phyloP scores from a whole-genome alignment of 2,888 invertebrate species.

The Lepidochrysops patricia region DNA sequence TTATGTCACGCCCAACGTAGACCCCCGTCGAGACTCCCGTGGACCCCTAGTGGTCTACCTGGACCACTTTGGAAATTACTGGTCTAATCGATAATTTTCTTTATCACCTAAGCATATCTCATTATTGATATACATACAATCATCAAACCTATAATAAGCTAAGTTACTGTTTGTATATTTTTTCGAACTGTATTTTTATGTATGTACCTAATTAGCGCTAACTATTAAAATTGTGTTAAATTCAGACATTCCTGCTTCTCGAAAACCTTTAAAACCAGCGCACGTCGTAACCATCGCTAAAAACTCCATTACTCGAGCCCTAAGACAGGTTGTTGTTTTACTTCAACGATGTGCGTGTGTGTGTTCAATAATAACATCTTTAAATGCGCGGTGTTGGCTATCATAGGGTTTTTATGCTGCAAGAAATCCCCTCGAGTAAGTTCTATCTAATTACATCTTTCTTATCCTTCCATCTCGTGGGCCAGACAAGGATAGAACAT shows the following conservation, averaged over 20 bases:
- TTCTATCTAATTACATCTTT: constrained; percentile 16
- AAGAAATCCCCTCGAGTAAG: constrained; percentile 16
- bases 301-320: constrained; percentile 9
- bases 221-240: not conserved
- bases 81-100: no score
- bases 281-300: constrained; percentile 6
- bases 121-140: no score
- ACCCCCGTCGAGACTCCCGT: no score
- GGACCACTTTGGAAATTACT: no score
- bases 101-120: no score
- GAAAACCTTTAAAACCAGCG: not conserved
- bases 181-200: not conserved
- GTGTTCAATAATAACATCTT: constrained; percentile 49
- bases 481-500: not conserved
- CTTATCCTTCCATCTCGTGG: not conserved
- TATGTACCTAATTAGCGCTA: not conserved
- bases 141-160: no score
- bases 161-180: no score
- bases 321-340: constrained; percentile 12
- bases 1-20: no score
- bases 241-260: constrained; percentile 2
- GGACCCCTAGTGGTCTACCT: no score
- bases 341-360: constrained; percentile 21
- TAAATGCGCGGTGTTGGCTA: constrained; percentile 41
- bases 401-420: constrained; percentile 33